These are phyloP conservation scores for Drosophila phalerata DNA, from an alignment of 2,888 invertebrate genomes.

Conservation along the genomic window DNA sequence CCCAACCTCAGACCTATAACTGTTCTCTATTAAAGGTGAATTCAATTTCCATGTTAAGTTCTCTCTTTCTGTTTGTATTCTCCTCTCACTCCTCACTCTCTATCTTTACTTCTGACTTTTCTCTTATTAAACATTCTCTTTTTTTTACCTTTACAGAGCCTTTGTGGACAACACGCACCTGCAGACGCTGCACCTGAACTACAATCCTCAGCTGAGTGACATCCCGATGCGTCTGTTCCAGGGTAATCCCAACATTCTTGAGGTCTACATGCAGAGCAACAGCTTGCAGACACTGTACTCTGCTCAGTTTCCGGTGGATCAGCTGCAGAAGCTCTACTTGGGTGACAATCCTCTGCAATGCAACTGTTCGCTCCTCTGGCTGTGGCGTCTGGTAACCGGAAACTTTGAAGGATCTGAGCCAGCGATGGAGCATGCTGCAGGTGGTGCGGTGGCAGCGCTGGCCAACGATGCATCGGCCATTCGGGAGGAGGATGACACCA, in stretches of 20 bases:
- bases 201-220: slow-evolving; percentile 90
- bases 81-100: not conserved
- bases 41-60: not conserved
- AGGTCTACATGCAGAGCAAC: slow-evolving; percentile 92
- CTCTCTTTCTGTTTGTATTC: not conserved
- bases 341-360: slow-evolving; percentile 94
- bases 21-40: not conserved
- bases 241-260: slow-evolving; percentile 91
- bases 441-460: slow-evolving; percentile 79
- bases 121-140: not conserved
- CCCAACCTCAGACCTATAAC: too few species aligned
- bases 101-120: not conserved
- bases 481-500: slow-evolving; percentile 61
- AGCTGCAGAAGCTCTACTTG: slow-evolving; percentile 90
- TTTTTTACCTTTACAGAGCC: slow-evolving; percentile 86
- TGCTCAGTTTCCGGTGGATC: slow-evolving; percentile 93
- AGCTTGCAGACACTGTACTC: slow-evolving; percentile 91
- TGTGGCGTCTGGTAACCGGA: slow-evolving; percentile 90
- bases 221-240: slow-evolving; percentile 94
- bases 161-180: slow-evolving; percentile 94
- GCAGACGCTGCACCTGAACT: slow-evolving; percentile 91
- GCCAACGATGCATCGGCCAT: slow-evolving; percentile 65
- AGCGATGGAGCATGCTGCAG: slow-evolving; percentile 60
- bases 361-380: slow-evolving; percentile 94
- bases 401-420: slow-evolving; percentile 80